phyloP scores from a whole-genome alignment of 2,888 invertebrate genomes.

The Drosophila koepferae region DNA sequence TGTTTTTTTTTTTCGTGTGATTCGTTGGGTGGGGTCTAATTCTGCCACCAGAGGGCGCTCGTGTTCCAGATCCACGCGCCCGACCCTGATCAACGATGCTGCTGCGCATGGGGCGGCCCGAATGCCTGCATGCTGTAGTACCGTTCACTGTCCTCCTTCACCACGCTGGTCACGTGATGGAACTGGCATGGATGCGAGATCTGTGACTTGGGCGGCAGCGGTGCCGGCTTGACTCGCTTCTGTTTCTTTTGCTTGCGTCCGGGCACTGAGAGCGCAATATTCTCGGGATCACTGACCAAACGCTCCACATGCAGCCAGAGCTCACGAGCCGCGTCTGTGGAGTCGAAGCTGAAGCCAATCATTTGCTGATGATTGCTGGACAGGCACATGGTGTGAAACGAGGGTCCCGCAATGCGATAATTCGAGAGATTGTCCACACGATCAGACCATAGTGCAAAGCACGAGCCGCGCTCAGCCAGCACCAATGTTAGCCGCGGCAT shows the following conservation, averaged over 20 bases:
- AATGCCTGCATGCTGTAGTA: conserved; percentile 90
- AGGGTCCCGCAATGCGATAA: conserved; percentile 89
- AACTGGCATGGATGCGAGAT: conserved; percentile 94
- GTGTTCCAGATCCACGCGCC: conserved; percentile 79
- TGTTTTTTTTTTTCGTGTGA: neutral
- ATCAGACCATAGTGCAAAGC: conserved; percentile 93
- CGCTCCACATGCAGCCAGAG: conserved; percentile 90
- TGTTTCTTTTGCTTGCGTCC: conserved; percentile 87
- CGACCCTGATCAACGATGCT: conserved; percentile 82
- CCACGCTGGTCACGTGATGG: conserved; percentile 92
- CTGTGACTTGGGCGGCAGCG: conserved; percentile 91
- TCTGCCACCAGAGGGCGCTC: conserved; percentile 78
- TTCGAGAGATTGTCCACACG: conserved; percentile 91
- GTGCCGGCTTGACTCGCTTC: conserved; percentile 86
- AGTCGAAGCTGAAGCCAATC: conserved; percentile 93
- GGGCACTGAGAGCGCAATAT: conserved; percentile 91
- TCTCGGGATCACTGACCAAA: conserved; percentile 91
- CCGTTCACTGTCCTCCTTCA: conserved; percentile 88
- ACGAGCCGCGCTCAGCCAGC: conserved; percentile 91
- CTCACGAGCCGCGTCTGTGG: conserved; percentile 89
- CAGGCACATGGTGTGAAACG: conserved; percentile 93
- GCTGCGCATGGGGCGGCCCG: conserved; percentile 83
- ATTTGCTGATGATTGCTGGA: conserved; percentile 91
- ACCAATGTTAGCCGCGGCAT: conserved; percentile 90
- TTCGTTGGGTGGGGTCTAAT: conserved; percentile 42